A percentile compares a stretch with the other conserved stretches of the same genome.
phyloP scores from a whole-genome alignment of 1,140 invertebrate species.

The Drosophila triauraria region DNA sequence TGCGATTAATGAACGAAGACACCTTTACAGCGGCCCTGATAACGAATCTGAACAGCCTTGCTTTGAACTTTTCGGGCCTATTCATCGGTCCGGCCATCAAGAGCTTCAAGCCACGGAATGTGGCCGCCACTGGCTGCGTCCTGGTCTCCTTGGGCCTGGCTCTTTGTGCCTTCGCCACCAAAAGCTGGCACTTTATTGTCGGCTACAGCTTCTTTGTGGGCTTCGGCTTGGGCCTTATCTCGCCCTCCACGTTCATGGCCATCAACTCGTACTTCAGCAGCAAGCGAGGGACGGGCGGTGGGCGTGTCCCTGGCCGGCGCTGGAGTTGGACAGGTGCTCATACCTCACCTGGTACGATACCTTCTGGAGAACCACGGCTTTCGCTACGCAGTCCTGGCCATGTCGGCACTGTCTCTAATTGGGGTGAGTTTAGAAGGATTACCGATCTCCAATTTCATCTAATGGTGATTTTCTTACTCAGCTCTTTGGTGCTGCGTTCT shows the following conservation, averaged over 20 bases:
- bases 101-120: constrained; percentile 87
- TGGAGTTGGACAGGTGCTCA: constrained; percentile 90
- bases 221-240: constrained; percentile 88
- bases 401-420: constrained; percentile 88
- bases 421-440: constrained; percentile 85
- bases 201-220: constrained; percentile 88
- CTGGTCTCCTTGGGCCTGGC: constrained; percentile 88
- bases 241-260: constrained; percentile 89
- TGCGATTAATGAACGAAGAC: constrained; percentile 87
- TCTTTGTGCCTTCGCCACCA: constrained; percentile 87
- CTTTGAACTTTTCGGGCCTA: constrained; percentile 89
- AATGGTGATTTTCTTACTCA: constrained; percentile 27
- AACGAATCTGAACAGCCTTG: constrained; percentile 88
- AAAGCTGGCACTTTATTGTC: constrained; percentile 88
- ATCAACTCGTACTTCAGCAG: constrained; percentile 90
- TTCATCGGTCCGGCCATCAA: constrained; percentile 89
- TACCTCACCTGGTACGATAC: constrained; percentile 89
- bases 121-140: constrained; percentile 87
- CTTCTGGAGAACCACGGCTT: constrained; percentile 87
- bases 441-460: neutral
- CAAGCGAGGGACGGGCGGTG: constrained; percentile 89
- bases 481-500: constrained; percentile 77
- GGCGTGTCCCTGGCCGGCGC: constrained; percentile 90
- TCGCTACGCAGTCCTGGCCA: constrained; percentile 87
- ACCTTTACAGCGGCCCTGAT: constrained; percentile 90